Evolutionary conservation across 2,797 vertebrate genomes (phyloP).

Genomic region (Pelochelys cantorii): DNA sequence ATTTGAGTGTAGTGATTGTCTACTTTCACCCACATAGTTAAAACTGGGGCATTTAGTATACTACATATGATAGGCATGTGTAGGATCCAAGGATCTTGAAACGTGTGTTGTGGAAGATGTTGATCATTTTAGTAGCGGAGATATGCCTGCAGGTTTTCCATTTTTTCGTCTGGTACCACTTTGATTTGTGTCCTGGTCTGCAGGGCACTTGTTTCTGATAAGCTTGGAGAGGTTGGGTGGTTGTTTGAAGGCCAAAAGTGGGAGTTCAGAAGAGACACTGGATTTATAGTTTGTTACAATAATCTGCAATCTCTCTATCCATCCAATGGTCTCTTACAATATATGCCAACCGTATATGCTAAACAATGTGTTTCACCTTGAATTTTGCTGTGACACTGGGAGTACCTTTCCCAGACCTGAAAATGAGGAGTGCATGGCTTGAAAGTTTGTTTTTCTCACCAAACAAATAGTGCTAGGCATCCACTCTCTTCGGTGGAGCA

Average conservation of each 20-base stretch:
- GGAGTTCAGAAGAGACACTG: not conserved
- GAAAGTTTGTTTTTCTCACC: not conserved
- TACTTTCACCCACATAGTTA: not conserved
- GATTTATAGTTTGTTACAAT: not conserved
- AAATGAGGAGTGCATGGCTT: not conserved
- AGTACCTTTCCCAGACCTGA: not conserved
- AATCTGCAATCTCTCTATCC: not conserved
- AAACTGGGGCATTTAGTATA: not conserved
- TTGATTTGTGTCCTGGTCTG: not conserved
- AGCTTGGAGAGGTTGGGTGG: not conserved
- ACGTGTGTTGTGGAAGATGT: not conserved
- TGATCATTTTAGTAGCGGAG: not conserved
- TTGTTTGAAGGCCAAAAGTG: not conserved
- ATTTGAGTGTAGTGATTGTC: not conserved
- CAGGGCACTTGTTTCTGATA: not conserved
- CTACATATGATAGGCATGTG: not conserved
- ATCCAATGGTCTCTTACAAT: not conserved
- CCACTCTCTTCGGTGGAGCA: too few relatives aligned
- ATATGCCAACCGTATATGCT: not conserved
- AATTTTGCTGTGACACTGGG: not conserved
- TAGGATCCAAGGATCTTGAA: not conserved
- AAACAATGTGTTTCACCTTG: not conserved
- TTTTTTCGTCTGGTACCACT: not conserved
- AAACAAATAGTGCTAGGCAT: not conserved
- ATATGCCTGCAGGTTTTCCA: not conserved